Evolutionary conservation across 2,797 vertebrate species (phyloP).

Genomic region (Chelon labrosus): DNA sequence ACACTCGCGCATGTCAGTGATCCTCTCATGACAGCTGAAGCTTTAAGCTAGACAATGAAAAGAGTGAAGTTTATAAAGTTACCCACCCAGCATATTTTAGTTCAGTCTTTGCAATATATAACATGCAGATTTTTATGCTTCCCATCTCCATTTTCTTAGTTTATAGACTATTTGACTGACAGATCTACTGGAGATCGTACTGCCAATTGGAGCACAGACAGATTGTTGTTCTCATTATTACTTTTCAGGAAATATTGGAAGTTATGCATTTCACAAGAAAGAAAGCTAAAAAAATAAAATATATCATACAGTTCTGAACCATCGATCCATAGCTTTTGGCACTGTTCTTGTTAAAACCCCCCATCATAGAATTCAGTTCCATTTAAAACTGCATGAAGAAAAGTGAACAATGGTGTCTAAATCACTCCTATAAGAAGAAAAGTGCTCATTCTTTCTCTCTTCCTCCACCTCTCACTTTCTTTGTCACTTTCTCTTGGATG

Average conservation of each 20-base stretch:
- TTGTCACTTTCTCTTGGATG: slow-evolving; percentile 28
- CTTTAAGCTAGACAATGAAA: slow-evolving; percentile 20
- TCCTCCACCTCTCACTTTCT: slow-evolving; percentile 20
- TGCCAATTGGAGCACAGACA: slow-evolving; percentile 3
- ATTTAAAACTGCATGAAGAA: slow-evolving; percentile 33
- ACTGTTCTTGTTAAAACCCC: slow-evolving; percentile 13
- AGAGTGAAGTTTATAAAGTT: slow-evolving; percentile 11
- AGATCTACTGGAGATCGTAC: not conserved
- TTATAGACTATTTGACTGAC: slow-evolving; percentile 29
- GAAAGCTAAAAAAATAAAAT: too few species aligned
- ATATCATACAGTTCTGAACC: not conserved
- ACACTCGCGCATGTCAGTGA: slow-evolving; percentile 28
- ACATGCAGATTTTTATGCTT: slow-evolving; percentile 33
- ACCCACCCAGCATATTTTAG: slow-evolving; percentile 20
- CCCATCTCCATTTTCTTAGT: slow-evolving; percentile 12
- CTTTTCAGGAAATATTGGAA: not conserved
- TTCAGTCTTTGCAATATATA: slow-evolving; percentile 17
- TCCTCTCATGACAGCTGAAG: slow-evolving; percentile 18
- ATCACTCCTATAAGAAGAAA: slow-evolving; percentile 38
- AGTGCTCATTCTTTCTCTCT: slow-evolving; percentile 15
- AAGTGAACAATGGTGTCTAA: slow-evolving; percentile 20
- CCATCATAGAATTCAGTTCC: slow-evolving; percentile 21
- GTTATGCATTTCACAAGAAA: too few species aligned
- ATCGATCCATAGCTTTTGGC: slow-evolving; percentile 2
- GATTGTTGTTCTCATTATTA: slow-evolving; percentile 18